Conservation (phyloP, 2,888 invertebrate species). For the Incurvaria masculella region DNA sequence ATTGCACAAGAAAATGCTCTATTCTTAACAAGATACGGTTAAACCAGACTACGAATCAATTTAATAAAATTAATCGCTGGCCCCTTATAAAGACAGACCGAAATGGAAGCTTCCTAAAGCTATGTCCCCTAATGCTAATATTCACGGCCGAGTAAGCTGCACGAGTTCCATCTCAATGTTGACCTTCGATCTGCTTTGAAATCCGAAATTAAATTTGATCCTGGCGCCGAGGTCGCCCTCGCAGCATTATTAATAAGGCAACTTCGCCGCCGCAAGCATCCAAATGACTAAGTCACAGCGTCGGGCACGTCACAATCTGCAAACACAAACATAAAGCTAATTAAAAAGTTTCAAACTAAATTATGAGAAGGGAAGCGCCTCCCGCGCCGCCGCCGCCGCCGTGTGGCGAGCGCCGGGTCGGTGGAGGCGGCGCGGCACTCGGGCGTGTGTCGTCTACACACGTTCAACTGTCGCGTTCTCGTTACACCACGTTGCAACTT, state of each 20-base stretch:
- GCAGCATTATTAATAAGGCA: constrained; percentile 43
- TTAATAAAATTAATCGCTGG: too few species aligned
- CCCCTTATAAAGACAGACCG: neutral
- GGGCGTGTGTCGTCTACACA: too few species aligned
- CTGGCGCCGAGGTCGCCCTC: neutral
- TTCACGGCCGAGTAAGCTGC: neutral
- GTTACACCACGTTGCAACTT: too few species aligned
- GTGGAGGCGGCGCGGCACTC: too few species aligned
- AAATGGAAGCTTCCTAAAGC: too few species aligned
- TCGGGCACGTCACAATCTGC: constrained; percentile 53
- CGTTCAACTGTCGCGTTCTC: too few species aligned
- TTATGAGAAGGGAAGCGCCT: constrained; percentile 54
- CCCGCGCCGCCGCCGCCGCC: constrained; percentile 24
- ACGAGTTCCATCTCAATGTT: neutral
- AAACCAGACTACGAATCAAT: too few species aligned
- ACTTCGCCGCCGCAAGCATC: constrained; percentile 42
- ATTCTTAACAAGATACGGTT: too few species aligned
- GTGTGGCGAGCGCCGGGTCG: neutral
- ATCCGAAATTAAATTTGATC: neutral
- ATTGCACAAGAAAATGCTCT: too few species aligned
- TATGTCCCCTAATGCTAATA: neutral
- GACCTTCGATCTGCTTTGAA: neutral
- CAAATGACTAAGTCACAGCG: constrained; percentile 44
- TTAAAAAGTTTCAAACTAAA: constrained; percentile 57
- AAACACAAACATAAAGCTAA: constrained; percentile 59